Evolutionary conservation across 2,888 invertebrate genomes (phyloP), one percentile per base, ranked within the genome.

Genomic region (Melanostoma scalare): DNA sequence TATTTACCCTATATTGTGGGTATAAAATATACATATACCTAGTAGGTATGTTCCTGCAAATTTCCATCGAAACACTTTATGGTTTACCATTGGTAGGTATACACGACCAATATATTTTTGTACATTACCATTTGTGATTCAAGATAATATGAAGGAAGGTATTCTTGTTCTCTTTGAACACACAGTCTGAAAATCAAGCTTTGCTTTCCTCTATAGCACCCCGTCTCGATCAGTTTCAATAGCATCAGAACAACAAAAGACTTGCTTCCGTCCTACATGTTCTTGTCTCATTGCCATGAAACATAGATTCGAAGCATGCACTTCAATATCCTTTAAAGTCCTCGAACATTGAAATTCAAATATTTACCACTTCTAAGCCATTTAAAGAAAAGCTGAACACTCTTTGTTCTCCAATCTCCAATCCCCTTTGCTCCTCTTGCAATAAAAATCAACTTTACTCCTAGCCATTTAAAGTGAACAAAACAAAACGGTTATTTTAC

Each of bases 401-500:
- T 44, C 40, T 48, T 48, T 40, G 35, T 71, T 36, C 40, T 20
- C n/a, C n/a, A 9, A 3, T 3, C 35, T n/a, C n/a, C n/a, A n/a
- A n/a, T n/a, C 40, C 31, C 30, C 58, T 35, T 36, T 38, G 35
- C 33, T 42, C 50, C n/a, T 38, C 35, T 36, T 53, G 71, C 84
- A 71, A 79, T 84, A 74, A 84, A 84, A 74, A 55, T 65, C 84
- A 75, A 61, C 79, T 79, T 84, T 82, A 82, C 73, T 74, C 73
- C 63, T 73, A 42, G 42, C 82, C 63, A 78, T 82, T 78, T 79
- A 79, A 75, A 75, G 79, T 60, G 67, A 84, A 84, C 84, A 84
- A 84, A 84, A 84, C 84, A 84, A 84, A 84, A 84, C 84, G 79
- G 61, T 84, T 84, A 75, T 84, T 74, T 79, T 63, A 79, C 84